Evolutionary conservation across 64 coral and sea anemone species (phyloP).

Genomic region (Actinia equina): DNA sequence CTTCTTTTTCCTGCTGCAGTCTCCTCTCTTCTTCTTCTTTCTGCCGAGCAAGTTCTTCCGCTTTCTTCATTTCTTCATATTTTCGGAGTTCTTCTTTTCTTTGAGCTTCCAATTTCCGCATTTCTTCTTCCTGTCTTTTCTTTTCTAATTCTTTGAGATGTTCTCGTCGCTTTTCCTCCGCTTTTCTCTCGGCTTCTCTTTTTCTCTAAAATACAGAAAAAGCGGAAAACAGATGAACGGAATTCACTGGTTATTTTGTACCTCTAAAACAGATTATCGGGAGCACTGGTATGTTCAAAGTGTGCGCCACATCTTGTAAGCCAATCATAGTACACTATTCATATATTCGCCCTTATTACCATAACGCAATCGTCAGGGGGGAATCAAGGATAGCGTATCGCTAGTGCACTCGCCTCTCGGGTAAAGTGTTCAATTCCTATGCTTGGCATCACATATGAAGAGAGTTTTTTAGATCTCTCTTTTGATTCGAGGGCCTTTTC

Average conservation of each 20-base stretch:
- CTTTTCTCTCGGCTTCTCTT: slow-evolving; percentile 37
- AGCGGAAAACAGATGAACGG: neutral
- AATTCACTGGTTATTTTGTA: neutral
- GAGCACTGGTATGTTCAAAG: too few relatives aligned
- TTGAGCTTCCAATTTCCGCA: slow-evolving; percentile 9
- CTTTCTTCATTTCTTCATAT: slow-evolving; percentile 23
- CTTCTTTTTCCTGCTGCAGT: slow-evolving; percentile 19
- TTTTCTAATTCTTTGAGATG: slow-evolving; percentile 37
- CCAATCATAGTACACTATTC: too few relatives aligned
- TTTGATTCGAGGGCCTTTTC: too few relatives aligned
- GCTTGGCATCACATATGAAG: too few relatives aligned
- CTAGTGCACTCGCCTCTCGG: too few relatives aligned
- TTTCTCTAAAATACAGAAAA: neutral
- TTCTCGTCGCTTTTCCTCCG: slow-evolving; percentile 20
- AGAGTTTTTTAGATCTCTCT: too few relatives aligned
- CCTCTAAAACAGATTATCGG: too few relatives aligned
- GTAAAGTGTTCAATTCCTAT: too few relatives aligned
- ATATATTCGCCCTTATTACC: too few relatives aligned
- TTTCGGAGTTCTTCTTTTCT: slow-evolving; percentile 12
- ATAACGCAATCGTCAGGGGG: too few relatives aligned
- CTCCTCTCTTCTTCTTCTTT: slow-evolving; percentile 46
- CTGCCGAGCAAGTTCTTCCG: slow-evolving; percentile 11
- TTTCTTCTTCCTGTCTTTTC: slow-evolving; percentile 46
- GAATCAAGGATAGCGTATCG: too few relatives aligned
- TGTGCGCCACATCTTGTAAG: too few relatives aligned